A percentile compares a stretch with the other conserved stretches of the same genome.
phyloP scores from a whole-genome alignment of 2,113 vertebrate genomes.

The Protobothrops mucrosquamatus region DNA sequence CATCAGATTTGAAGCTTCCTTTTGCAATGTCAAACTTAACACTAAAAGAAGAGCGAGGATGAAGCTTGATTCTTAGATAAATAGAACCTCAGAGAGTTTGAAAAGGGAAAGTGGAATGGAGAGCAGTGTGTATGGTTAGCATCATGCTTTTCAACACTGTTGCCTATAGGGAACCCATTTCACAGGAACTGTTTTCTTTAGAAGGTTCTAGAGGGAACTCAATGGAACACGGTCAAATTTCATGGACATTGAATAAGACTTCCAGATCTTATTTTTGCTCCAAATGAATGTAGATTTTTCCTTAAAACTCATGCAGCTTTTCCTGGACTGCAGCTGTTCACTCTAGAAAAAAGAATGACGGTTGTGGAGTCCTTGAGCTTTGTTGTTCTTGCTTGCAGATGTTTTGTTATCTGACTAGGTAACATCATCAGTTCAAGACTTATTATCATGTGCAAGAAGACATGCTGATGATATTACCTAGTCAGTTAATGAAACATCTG shows the following conservation, averaged over 20 bases:
- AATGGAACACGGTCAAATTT: background rate
- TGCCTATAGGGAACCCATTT: background rate
- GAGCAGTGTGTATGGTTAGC: background rate
- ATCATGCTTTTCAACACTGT: background rate
- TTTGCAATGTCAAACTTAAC: background rate
- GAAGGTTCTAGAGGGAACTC: background rate
- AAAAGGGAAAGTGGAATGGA: background rate
- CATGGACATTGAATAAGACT: background rate
- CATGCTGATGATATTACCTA: background rate
- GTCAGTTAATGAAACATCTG: background rate
- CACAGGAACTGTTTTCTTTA: background rate
- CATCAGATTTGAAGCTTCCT: rapidly evolving
- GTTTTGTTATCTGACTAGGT: background rate
- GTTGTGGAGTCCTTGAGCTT: background rate
- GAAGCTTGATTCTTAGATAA: background rate
- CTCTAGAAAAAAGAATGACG: background rate
- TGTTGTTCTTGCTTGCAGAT: background rate
- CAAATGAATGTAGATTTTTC: background rate
- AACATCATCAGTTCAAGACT: background rate
- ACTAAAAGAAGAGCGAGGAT: background rate
- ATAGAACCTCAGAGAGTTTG: background rate
- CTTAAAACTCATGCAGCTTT: background rate
- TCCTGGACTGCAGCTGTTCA: background rate
- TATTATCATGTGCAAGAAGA: background rate
- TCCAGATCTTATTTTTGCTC: background rate